Conservation (phyloP, 2,888 invertebrate genomes). For the Mongoloraphidia duomilia region DNA sequence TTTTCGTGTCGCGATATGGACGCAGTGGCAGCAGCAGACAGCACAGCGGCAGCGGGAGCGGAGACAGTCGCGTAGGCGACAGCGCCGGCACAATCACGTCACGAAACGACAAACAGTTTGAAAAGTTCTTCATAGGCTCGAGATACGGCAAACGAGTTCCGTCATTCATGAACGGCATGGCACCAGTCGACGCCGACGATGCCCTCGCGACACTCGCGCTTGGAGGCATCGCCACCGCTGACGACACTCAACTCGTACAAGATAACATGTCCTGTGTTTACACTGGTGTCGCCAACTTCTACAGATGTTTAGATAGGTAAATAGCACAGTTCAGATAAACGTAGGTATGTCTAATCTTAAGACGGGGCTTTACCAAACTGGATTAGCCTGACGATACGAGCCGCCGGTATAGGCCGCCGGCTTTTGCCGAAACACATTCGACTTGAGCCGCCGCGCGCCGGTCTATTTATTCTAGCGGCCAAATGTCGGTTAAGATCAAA, state of each 20-base stretch:
- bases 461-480: too few relatives aligned
- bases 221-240: background rate
- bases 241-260: background rate
- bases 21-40: too few relatives aligned
- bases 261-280: conserved; percentile 28
- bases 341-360: too few relatives aligned
- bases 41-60: too few relatives aligned
- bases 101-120: conserved; percentile 3
- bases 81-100: background rate
- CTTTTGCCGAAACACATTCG: too few relatives aligned
- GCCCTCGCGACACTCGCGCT: background rate
- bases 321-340: conserved; percentile 7
- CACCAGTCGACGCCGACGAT: background rate
- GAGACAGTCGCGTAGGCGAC: too few relatives aligned
- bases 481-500: too few relatives aligned
- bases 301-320: conserved; percentile 36
- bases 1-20: too few relatives aligned
- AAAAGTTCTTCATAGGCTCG: conserved; percentile 4
- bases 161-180: background rate
- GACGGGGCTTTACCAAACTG: too few relatives aligned
- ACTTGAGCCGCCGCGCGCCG: too few relatives aligned
- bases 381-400: too few relatives aligned
- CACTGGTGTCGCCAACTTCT: conserved; percentile 35
- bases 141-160: conserved; percentile 4
- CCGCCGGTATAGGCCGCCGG: too few relatives aligned